Base-by-base conservation (phyloP, 2,797 vertebrate species). In the Sylvilagus floridanus region DNA sequence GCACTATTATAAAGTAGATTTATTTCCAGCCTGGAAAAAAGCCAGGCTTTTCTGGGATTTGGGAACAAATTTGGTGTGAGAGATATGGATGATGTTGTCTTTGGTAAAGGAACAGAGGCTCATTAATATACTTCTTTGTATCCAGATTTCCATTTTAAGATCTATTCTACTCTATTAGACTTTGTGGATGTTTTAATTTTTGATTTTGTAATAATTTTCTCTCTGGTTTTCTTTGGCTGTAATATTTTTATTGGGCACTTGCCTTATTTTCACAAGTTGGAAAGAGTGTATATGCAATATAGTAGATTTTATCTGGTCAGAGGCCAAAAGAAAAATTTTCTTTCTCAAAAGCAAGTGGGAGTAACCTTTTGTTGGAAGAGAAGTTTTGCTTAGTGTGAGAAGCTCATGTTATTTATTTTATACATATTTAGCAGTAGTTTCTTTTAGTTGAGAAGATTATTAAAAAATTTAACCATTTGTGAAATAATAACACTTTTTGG, bases 311-410 rank as follows among this genome's bases (percentile, higher is more conserved):
- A 76, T 84, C 90, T 93, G 76, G 96, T 96, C 91, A 54, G 32
- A 77, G 1, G 47, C 68, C 93, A 77, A 72, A 75, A 69, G 68
- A 71, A 88, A 28, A 88, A 63, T 91, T 37, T 42, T 13, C n/a
- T 68, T 82, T 91, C 63, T 73, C 62, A 1, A 79, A 86, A 85
- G 83, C 69, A 22, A 69, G 62, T 91, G 72, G 85, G 96, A 88
- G 62, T 86, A 86, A 93, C 7, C 60, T 83, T 92, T 95, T 71
- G 60, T 79, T 91, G 54, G 79, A 85, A 95, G 75, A 76, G 75
- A 94, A 77, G 11, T 91, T 94, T 95, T 66, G 57, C 4, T 88
- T 81, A 42, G 50, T 75, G 12, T 81, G 50, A 52, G 42, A 90
- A 81, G 57, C 71, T n/a, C 37, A 52, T 0, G 0, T 87, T 69